Evolutionary conservation across 2,888 invertebrate genomes (phyloP), one percentile per base, ranked within the genome.

Genomic region (Chrysodeixis includens): DNA sequence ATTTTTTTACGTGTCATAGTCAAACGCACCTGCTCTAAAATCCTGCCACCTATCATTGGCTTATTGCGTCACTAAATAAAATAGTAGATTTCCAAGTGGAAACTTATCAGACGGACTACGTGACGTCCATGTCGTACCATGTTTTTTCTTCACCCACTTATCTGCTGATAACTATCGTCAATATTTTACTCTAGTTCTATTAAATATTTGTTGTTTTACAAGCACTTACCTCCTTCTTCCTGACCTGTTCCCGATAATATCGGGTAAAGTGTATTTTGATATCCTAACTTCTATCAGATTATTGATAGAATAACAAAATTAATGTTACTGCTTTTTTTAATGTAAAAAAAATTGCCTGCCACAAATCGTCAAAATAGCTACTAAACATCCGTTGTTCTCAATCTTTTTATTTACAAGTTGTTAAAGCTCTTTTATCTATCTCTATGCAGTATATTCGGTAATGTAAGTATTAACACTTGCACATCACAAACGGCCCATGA

Each of bases 91-190:
- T 20, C 46, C 20, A 49, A 49, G 20, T 20, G 18, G 18, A 49
- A 9, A 49, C 18, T 49, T 49, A 49, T 49, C 46, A 49, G 20
- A 20, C 18, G 46, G 18, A 49, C 46, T 49, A 49, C 46, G 46
- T 49, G 46, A 49, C 46, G 20, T 20, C 46, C 20, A 49, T 49
- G 46, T 49, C 46, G 46, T 49, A 49, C 20, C 9, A 20, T 20
- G 16, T 49, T 18, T 49, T 49, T 49, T 49, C 46, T 49, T 49
- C 18, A 40, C 40, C 40, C 5, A 46, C 46, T 49, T 49, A 52
- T 22, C 26, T 52, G 14, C 52, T 52, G 52, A 26, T 52, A 52
- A 22, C 26, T 26, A 52, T 52, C 22, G 26, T 52, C 0, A 52
- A 52, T 52, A 52, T 49, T 49, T 20, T 49, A 20, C 7, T 20